Percentiles rank a stretch among this genome's conserved stretches.
Conservation (phyloP, 1,140 invertebrate species). For the Metaphire vulgaris region DNA sequence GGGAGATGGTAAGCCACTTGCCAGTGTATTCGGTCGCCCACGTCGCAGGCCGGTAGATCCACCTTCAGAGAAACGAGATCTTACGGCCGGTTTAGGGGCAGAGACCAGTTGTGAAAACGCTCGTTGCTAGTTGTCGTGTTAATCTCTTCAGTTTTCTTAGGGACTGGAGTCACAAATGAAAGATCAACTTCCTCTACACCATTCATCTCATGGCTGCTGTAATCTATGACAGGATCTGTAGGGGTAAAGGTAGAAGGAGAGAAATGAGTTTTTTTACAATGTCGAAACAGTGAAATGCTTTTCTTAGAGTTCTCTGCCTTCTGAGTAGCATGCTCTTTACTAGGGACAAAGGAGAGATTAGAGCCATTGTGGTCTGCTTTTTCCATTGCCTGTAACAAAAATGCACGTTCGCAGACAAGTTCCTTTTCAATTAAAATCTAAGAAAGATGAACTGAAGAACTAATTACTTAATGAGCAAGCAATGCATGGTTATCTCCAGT, state of each 20-base stretch:
- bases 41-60: constrained; percentile 33
- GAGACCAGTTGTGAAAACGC: too few species aligned
- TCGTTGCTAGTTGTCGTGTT: too few species aligned
- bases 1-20: constrained; percentile 34
- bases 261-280: not conserved
- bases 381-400: too few species aligned
- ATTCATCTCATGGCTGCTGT: not conserved
- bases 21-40: constrained; percentile 42
- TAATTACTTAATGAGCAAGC: too few species aligned
- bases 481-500: too few species aligned
- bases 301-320: not conserved
- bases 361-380: not conserved
- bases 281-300: not conserved
- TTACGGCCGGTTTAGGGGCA: too few species aligned
- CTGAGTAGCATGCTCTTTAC: too few species aligned
- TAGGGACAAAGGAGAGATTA: too few species aligned
- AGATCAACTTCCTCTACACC: not conserved
- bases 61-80: too few species aligned
- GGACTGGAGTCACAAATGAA: not conserved
- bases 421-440: too few species aligned
- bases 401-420: too few species aligned
- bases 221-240: not conserved
- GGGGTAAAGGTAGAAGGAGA: not conserved
- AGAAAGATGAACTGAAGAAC: too few species aligned
- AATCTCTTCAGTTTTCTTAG: not conserved